Percentiles rank a stretch among this genome's conserved stretches.
These are phyloP conservation scores for Hydra vulgaris DNA, from an alignment of 30 jellyfish, hydroid and myxozoan genomes.

Conservation along the genomic window DNA sequence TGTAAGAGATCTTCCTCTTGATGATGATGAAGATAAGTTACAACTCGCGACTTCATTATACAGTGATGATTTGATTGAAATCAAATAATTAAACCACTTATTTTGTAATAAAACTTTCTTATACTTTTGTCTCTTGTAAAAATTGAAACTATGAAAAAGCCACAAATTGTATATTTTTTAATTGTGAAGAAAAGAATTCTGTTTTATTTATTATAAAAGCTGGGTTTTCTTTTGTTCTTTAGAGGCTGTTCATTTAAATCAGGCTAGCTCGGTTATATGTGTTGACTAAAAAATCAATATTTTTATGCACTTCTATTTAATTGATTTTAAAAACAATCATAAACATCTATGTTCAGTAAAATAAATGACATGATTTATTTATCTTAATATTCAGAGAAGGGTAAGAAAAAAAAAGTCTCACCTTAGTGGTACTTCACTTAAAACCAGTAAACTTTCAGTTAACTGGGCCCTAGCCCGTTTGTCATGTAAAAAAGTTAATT, in stretches of 20 bases:
- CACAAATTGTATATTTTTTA: background rate
- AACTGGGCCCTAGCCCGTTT: no score
- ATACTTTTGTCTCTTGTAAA: background rate
- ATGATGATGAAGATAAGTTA: conserved; percentile 54
- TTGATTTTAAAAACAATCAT: no score
- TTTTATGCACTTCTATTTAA: no score
- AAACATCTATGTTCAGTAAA: no score
- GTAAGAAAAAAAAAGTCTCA: no score
- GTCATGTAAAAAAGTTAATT: no score
- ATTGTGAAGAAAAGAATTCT: background rate
- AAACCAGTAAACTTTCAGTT: no score
- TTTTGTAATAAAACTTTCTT: background rate
- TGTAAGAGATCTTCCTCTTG: conserved; percentile 53
- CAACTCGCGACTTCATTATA: conserved; percentile 59
- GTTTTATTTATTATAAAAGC: background rate
- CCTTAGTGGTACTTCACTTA: no score
- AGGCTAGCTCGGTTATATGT: no score
- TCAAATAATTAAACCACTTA: conserved; percentile 5
- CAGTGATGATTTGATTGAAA: conserved; percentile 57
- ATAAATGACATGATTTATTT: no score
- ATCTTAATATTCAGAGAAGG: no score
- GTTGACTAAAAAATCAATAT: no score
- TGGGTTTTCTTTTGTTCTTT: background rate
- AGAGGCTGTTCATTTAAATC: background rate
- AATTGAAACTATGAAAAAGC: background rate